Evolutionary conservation across 1,140 invertebrate genomes (phyloP).

Genomic region (Megathymus violae): DNA sequence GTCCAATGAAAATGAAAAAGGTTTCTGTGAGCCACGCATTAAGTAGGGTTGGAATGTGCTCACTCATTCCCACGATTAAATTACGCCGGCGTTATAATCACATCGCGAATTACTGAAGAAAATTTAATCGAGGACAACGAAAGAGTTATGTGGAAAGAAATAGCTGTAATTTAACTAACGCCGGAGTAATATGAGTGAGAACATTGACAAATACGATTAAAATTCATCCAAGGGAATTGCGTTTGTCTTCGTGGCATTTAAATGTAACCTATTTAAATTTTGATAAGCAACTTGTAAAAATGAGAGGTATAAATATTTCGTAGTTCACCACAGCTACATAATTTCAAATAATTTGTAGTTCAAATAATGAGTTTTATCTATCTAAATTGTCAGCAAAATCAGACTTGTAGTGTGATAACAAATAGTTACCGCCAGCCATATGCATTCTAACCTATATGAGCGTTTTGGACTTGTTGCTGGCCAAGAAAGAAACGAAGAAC

Average conservation of each 20-base stretch:
- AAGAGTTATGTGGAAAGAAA: slow-evolving; percentile 10
- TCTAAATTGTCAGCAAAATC: too few species aligned
- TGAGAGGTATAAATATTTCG: too few species aligned
- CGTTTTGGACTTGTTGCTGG: too few species aligned
- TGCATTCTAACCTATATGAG: too few species aligned
- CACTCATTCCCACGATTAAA: slow-evolving; percentile 15
- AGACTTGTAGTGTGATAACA: too few species aligned
- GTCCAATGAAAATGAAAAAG: slow-evolving; percentile 8
- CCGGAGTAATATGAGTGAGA: background rate
- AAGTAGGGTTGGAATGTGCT: slow-evolving; percentile 18
- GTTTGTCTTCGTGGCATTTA: background rate
- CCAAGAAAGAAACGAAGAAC: too few species aligned
- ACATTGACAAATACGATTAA: background rate
- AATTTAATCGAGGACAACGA: slow-evolving; percentile 1
- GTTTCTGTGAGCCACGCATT: slow-evolving; percentile 11
- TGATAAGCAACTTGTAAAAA: too few species aligned
- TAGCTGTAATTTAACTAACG: slow-evolving; percentile 9
- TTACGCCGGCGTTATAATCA: slow-evolving; percentile 10
- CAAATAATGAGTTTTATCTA: too few species aligned
- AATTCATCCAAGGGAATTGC: background rate
- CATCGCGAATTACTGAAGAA: background rate
- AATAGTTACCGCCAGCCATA: too few species aligned
- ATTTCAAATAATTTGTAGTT: too few species aligned
- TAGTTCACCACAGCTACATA: too few species aligned
- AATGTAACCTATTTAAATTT: background rate